Evolutionary conservation across 2,797 vertebrate species (phyloP).

Genomic region (Darevskia mixta): DNA sequence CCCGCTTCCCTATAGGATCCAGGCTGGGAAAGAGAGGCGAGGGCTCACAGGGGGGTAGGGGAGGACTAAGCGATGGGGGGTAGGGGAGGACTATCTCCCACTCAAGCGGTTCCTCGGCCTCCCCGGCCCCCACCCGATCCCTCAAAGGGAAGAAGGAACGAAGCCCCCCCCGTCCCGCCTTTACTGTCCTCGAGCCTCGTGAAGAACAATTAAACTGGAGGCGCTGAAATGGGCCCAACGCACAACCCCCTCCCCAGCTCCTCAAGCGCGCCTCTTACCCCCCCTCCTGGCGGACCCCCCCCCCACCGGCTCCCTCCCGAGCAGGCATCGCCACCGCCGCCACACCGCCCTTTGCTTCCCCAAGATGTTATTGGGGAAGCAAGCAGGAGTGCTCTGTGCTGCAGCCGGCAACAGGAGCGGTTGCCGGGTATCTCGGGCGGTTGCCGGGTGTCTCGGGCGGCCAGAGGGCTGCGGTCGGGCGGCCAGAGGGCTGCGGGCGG

Average conservation of each 20-base stretch:
- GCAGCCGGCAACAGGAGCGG: too few relatives aligned
- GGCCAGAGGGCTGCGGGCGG: too few relatives aligned
- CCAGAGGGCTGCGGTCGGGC: too few relatives aligned
- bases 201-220: background rate
- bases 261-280: conserved; percentile 28
- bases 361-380: too few relatives aligned
- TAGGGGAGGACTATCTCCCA: too few relatives aligned
- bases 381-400: too few relatives aligned
- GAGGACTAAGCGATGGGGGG: background rate
- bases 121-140: background rate
- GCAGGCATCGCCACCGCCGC: conserved; percentile 22
- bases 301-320: conserved; percentile 42
- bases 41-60: too few relatives aligned
- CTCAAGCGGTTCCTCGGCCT: background rate
- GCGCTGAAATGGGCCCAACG: background rate
- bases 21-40: background rate
- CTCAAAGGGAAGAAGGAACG: background rate
- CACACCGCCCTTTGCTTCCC: too few relatives aligned
- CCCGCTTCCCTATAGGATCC: too few relatives aligned
- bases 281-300: conserved; percentile 52
- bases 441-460: too few relatives aligned
- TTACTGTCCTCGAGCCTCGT: background rate
- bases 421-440: too few relatives aligned
- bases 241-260: conserved; percentile 38
- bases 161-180: background rate